A percentile compares a stretch with the other conserved stretches of the same genome.
phyloP scores from a whole-genome alignment of 2,888 invertebrate genomes.

The Rotaria macrura region DNA sequence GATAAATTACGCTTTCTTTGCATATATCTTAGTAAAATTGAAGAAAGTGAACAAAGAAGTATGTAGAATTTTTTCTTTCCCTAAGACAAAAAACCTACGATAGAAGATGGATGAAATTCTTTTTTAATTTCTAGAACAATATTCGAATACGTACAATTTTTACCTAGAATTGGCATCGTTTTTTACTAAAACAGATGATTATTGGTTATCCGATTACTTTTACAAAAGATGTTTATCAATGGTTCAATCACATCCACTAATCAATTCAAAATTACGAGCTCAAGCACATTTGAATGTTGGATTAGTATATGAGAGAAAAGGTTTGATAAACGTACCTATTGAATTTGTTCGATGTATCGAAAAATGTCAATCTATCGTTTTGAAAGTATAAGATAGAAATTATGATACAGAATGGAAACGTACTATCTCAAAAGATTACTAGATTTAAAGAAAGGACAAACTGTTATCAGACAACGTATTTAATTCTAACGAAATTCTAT shows the following conservation, averaged over 20 bases:
- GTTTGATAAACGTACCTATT: no score
- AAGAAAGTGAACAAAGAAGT: slow-evolving; percentile 26
- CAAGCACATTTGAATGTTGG: slow-evolving; percentile 21
- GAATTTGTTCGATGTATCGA: no score
- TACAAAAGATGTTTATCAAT: slow-evolving; percentile 23
- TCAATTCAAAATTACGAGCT: slow-evolving; percentile 4
- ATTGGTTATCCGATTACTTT: slow-evolving; percentile 30
- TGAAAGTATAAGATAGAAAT: no score
- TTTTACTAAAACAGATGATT: slow-evolving; percentile 25
- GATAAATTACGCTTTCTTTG: slow-evolving; percentile 32
- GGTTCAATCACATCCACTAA: slow-evolving; percentile 21
- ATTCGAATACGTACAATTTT: background rate
- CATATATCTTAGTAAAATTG: slow-evolving; percentile 24
- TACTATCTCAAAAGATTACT: no score
- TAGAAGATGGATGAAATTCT: no score
- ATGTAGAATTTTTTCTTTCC: background rate
- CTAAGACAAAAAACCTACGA: background rate
- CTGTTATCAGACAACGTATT: no score
- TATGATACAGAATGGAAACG: no score
- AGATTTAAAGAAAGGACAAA: no score
- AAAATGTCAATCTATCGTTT: no score
- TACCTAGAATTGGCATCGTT: slow-evolving; percentile 22
- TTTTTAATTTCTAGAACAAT: background rate
- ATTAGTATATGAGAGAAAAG: slow-evolving; percentile 23
- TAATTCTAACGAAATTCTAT: no score